A percentile compares a stretch with the other conserved stretches of the same genome.
These are phyloP conservation scores for Nasonia giraulti DNA, from an alignment of 1,140 invertebrate species.

Conservation along the genomic window DNA sequence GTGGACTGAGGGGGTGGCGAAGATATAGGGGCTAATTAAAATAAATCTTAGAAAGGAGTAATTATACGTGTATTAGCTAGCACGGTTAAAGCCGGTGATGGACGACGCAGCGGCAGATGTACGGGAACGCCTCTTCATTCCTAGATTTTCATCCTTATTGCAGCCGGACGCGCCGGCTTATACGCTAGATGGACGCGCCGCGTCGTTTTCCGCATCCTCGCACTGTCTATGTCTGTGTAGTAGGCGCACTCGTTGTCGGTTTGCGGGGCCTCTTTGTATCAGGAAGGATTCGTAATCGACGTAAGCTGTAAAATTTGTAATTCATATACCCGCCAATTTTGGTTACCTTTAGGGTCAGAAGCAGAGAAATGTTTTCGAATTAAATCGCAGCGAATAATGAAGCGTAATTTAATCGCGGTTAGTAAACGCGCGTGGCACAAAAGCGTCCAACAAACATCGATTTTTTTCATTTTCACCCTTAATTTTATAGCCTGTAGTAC, in stretches of 20 bases:
- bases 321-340: too few relatives aligned
- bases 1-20: slow-evolving; percentile 39
- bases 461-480: too few relatives aligned
- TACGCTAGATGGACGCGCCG: slow-evolving; percentile 62
- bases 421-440: too few relatives aligned
- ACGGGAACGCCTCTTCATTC: slow-evolving; percentile 74
- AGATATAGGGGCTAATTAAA: slow-evolving; percentile 74
- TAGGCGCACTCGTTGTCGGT: not conserved
- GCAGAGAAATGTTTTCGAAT: too few relatives aligned
- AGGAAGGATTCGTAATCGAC: too few relatives aligned
- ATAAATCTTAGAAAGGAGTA: slow-evolving; percentile 75
- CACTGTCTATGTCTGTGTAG: not conserved
- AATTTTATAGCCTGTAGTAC: too few relatives aligned
- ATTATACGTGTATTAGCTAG: slow-evolving; percentile 76
- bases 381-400: too few relatives aligned
- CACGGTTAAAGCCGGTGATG: slow-evolving; percentile 66
- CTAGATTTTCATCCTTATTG: slow-evolving; percentile 72
- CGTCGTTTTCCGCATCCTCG: slow-evolving; percentile 20
- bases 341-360: too few relatives aligned
- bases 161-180: slow-evolving; percentile 30
- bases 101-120: slow-evolving; percentile 74
- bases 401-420: too few relatives aligned
- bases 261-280: not conserved
- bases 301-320: too few relatives aligned
- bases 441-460: too few relatives aligned